These are phyloP conservation scores for Cotesia typhae DNA, from an alignment of 1,140 invertebrate genomes.

Conservation along the genomic window DNA sequence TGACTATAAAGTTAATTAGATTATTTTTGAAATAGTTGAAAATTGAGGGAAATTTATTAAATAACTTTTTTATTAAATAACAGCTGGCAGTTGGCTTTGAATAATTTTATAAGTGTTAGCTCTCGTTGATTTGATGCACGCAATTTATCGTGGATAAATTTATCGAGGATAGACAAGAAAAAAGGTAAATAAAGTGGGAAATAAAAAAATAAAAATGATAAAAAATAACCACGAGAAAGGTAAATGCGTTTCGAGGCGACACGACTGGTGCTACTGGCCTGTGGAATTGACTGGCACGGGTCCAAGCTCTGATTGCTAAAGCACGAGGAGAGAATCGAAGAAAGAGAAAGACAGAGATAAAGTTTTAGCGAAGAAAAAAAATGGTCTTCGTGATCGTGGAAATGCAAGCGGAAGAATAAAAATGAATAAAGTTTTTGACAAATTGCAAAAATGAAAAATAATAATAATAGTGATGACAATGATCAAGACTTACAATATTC, in stretches of 20 bases:
- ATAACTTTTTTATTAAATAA: slow-evolving; percentile 11
- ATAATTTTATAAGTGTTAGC: no score
- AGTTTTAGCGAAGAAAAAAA: background rate
- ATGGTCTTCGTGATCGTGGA: background rate
- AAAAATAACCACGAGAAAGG: slow-evolving; percentile 17
- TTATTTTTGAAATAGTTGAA: no score
- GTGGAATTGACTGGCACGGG: slow-evolving; percentile 31
- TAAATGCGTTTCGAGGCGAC: slow-evolving; percentile 27
- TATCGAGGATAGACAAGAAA: background rate
- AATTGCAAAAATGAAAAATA: slow-evolving; percentile 16
- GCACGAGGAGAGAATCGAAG: slow-evolving; percentile 25
- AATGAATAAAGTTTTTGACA: slow-evolving; percentile 37
- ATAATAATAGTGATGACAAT: background rate
- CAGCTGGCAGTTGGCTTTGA: no score
- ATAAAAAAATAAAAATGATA: no score
- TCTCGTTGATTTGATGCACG: background rate
- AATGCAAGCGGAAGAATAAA: slow-evolving; percentile 19
- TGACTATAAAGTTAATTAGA: no score
- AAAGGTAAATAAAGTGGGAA: no score
- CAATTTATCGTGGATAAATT: slow-evolving; percentile 10
- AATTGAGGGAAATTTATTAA: no score
- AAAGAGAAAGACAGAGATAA: background rate
- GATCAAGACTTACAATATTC: background rate
- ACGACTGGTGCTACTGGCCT: slow-evolving; percentile 11
- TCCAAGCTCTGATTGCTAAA: slow-evolving; percentile 36